Evolutionary conservation across 2,113 vertebrate genomes (phyloP).

Genomic region (Arvicanthis niloticus): DNA sequence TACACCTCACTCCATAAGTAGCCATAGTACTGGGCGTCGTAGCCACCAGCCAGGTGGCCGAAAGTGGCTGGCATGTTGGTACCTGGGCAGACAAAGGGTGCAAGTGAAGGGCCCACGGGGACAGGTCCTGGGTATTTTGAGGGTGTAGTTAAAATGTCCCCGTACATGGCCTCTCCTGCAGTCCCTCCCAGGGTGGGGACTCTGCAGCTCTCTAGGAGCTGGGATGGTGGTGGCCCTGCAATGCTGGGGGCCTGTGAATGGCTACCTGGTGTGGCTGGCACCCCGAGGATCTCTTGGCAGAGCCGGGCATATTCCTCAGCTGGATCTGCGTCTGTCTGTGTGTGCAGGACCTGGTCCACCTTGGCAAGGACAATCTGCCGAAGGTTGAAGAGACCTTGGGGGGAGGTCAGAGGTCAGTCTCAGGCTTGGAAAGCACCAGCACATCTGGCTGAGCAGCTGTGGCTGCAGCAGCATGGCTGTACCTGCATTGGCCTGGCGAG

Average conservation of each 20-base stretch:
- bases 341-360: constrained; percentile 97
- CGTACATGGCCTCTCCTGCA: neutral
- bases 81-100: constrained; percentile 81
- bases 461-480: neutral
- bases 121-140: neutral
- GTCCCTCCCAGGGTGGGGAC: neutral
- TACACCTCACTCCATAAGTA: constrained; percentile 99
- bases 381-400: constrained; percentile 95
- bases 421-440: neutral
- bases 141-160: neutral
- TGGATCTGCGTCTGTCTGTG: constrained; percentile 88
- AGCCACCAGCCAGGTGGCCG: constrained; percentile 96
- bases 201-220: neutral
- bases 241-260: rapidly evolving
- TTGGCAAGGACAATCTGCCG: constrained; percentile 97
- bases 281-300: constrained; percentile 92
- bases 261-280: constrained; percentile 94
- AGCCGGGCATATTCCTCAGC: constrained; percentile 93
- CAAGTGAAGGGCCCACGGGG: neutral
- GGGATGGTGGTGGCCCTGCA: neutral
- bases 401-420: neutral
- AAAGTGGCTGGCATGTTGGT: constrained; percentile 99
- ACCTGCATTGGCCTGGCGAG: constrained; percentile 98
- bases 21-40: constrained; percentile 98
- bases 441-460: neutral